Evolutionary conservation across 2,113 vertebrate species (phyloP).

Genomic region (Chaenogobius annularis): DNA sequence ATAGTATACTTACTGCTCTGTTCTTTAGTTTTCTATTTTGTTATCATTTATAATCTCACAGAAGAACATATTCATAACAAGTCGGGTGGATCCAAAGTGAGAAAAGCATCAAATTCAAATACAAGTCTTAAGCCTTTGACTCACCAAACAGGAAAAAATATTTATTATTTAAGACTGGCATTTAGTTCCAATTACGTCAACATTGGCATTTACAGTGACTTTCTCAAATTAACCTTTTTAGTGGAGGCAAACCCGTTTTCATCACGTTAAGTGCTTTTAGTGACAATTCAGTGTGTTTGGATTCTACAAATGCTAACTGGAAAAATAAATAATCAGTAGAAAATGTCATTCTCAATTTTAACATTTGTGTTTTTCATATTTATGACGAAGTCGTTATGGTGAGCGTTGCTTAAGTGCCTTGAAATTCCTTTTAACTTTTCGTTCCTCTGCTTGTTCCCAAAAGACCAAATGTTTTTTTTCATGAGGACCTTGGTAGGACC

Average conservation of each 20-base stretch:
- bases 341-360: slow-evolving; percentile 5
- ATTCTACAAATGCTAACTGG: background rate
- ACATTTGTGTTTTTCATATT: background rate
- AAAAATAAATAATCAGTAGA: background rate
- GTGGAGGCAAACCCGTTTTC: background rate
- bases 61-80: background rate
- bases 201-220: slow-evolving; percentile 11
- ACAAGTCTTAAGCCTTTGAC: background rate
- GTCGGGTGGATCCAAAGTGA: too few species aligned
- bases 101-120: too few species aligned
- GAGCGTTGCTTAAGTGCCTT: background rate
- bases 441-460: background rate
- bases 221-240: slow-evolving; percentile 6
- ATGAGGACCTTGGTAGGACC: too few species aligned
- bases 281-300: background rate
- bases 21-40: too few species aligned
- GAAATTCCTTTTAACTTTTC: background rate
- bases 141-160: background rate
- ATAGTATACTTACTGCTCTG: too few species aligned
- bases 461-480: background rate
- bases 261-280: slow-evolving; percentile 1
- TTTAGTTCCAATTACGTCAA: slow-evolving; percentile 1
- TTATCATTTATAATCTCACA: background rate
- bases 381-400: background rate
- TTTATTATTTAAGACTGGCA: slow-evolving; percentile 13